Conservation (phyloP, 2,113 vertebrate genomes). For the Oncorhynchus clarkii region DNA sequence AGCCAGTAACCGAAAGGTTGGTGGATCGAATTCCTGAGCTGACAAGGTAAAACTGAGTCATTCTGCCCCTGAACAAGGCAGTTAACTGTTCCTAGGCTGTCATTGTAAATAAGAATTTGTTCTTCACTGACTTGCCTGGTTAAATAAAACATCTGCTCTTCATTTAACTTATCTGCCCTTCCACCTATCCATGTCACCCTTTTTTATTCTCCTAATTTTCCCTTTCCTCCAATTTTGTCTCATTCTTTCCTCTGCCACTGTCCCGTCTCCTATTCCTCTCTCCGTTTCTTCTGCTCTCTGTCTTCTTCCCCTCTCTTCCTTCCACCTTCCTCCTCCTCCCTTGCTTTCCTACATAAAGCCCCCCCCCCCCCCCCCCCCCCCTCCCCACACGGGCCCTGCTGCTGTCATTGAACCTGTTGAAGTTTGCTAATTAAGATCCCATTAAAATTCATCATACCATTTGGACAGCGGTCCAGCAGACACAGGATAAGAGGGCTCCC, state of each 20-base stretch:
- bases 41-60: no score
- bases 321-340: background rate
- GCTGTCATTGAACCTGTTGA: constrained; percentile 16
- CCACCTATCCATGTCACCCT: background rate
- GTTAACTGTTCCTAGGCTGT: no score
- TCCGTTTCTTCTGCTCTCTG: background rate
- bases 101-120: no score
- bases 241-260: background rate
- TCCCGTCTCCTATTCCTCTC: background rate
- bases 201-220: background rate
- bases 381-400: no score
- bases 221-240: background rate
- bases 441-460: constrained; percentile 34
- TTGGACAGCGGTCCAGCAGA: background rate
- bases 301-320: background rate
- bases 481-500: constrained; percentile 28
- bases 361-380: no score
- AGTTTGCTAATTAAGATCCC: constrained; percentile 22
- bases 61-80: no score
- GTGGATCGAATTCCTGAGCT: no score
- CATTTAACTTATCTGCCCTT: background rate
- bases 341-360: no score
- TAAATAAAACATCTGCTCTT: background rate
- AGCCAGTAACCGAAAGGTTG: no score
- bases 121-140: no score